Percentiles rank a stretch among this genome's conserved stretches.
phyloP scores from a whole-genome alignment of 1,140 invertebrate species.

The Ruditapes philippinarum region DNA sequence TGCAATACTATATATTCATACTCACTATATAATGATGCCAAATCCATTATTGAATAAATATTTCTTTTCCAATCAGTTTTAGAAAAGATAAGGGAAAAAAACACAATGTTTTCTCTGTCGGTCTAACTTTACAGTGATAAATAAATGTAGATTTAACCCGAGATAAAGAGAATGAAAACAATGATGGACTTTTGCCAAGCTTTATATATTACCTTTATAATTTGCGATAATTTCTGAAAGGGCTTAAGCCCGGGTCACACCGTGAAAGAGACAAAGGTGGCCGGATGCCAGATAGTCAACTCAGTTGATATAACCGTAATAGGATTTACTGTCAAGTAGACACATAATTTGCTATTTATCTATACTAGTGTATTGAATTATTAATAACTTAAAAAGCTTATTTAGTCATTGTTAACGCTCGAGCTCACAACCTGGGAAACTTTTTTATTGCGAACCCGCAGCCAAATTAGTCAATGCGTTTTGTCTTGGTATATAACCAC shows the following conservation, averaged over 20 bases:
- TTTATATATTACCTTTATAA: neutral
- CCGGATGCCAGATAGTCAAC: neutral
- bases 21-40: no score
- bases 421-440: neutral
- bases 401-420: neutral
- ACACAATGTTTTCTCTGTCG: neutral
- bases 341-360: no score
- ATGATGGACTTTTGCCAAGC: conserved; percentile 28
- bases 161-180: conserved; percentile 4
- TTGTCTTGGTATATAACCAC: no score
- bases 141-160: neutral
- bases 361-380: no score
- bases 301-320: neutral
- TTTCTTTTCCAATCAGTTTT: no score
- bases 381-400: no score
- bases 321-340: no score
- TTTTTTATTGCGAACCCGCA: no score
- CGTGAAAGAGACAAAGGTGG: conserved; percentile 30
- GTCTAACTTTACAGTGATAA: neutral
- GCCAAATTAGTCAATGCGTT: no score
- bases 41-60: no score
- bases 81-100: no score
- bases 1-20: no score
- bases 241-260: neutral
- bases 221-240: neutral